Evolutionary conservation across 2,797 vertebrate genomes (phyloP).

Genomic region (Enteromius paludinosus): DNA sequence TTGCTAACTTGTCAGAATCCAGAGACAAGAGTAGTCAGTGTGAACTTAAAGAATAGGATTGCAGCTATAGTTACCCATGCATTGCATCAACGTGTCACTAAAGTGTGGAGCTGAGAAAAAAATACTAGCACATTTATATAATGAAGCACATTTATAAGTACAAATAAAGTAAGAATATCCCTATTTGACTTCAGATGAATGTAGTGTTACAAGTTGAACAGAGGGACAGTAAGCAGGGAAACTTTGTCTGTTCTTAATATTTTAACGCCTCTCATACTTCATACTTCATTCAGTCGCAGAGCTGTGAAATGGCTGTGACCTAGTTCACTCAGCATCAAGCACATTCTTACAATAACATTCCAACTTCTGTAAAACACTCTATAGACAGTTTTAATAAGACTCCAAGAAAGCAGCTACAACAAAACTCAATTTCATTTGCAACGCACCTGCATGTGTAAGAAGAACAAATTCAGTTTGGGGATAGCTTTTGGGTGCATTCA

Average conservation of each 20-base stretch:
- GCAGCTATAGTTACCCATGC: not conserved
- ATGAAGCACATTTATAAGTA: not conserved
- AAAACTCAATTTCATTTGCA: not conserved
- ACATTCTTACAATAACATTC: conserved; percentile 27
- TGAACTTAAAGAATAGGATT: not conserved
- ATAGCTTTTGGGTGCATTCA: not conserved
- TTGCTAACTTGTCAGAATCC: not conserved
- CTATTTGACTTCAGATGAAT: not conserved
- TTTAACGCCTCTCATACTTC: not conserved
- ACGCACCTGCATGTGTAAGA: not conserved
- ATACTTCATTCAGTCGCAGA: conserved; percentile 8
- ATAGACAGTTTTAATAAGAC: not conserved
- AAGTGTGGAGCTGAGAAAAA: not conserved
- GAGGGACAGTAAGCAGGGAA: not conserved
- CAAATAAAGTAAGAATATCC: not conserved
- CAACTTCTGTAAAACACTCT: not conserved
- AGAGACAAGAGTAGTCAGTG: not conserved
- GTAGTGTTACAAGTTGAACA: not conserved
- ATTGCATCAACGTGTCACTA: not conserved
- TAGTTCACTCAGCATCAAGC: conserved; percentile 31
- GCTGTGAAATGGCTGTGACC: not conserved
- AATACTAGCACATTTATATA: not conserved
- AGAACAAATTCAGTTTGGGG: not conserved
- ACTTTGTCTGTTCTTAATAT: conserved; percentile 1
- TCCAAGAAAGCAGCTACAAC: not conserved